Conservation (phyloP, 2,888 invertebrate species). For the Pantelozetes paolii region DNA sequence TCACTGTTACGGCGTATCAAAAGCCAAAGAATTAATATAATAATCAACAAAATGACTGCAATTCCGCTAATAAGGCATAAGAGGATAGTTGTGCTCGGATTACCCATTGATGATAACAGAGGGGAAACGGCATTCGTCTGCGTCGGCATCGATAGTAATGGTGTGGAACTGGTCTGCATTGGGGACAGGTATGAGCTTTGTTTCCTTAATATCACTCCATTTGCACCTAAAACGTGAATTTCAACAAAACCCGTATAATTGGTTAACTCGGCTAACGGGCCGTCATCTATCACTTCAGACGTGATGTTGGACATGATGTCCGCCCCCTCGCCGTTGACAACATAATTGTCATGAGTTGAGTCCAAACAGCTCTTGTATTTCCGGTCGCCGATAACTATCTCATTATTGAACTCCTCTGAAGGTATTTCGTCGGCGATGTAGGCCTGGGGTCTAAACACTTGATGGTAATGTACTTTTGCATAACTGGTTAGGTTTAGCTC, state of each 20-base stretch:
- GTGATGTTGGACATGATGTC: conserved; percentile 36
- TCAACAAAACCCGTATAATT: conserved; percentile 83
- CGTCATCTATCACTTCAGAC: conserved; percentile 58
- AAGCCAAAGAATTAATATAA: conserved; percentile 62
- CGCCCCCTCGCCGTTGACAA: conserved; percentile 9
- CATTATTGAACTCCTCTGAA: conserved; percentile 36
- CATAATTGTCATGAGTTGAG: conserved; percentile 36
- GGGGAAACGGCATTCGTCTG: conserved; percentile 17
- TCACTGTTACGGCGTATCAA: conserved; percentile 50
- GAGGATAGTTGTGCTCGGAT: conserved; percentile 49
- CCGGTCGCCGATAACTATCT: conserved; percentile 47
- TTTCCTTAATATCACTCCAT: conserved; percentile 45
- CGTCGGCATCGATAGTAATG: conserved; percentile 45
- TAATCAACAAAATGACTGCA: conserved; percentile 61
- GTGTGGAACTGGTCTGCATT: conserved; percentile 43
- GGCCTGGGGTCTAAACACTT: conserved; percentile 58
- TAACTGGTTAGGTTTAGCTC: conserved; percentile 39
- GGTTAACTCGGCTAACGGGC: conserved; percentile 67
- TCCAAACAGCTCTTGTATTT: conserved; percentile 43
- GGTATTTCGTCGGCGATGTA: conserved; percentile 81
- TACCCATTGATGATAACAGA: conserved; percentile 44
- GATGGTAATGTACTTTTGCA: conserved; percentile 36
- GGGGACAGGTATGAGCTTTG: conserved; percentile 46
- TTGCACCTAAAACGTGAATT: conserved; percentile 64
- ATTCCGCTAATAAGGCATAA: conserved; percentile 66